Evolutionary conservation across 2,113 vertebrate genomes (phyloP), one percentile per base, ranked within the genome.

Genomic region (Neolamprologus hecqui): DNA sequence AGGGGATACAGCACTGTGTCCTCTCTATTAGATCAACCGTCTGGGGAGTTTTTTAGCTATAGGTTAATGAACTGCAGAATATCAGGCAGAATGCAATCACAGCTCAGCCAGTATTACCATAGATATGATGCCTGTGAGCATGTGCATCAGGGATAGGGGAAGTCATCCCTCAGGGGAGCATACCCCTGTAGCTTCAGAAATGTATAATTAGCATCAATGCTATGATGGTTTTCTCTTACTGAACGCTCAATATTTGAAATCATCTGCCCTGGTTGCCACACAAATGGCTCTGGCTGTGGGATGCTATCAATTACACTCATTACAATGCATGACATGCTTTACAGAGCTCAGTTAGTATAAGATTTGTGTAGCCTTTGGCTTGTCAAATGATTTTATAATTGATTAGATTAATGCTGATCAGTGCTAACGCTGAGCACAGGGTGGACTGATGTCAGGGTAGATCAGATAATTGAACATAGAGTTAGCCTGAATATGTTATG

Each of bases 351-450:
- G 92, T 94, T 90, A 88, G 92, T 93, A 83, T 92, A 94, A 93
- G 93, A 95, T 95, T 96, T 96, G 92, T 90, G 90, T 95, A 93
- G 93, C 96, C 95, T 95, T 93, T 95, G 94, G 93, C 94, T 93
- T 84, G 89, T 94, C 94, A 95, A 94, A 95, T 95, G 94, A 96
- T 95, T 94, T 85, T 90, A 79, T 96, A 96, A 96, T 96, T 95
- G 95, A 95, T 96, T 95, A 91, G 94, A 96, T 96, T 96, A 96
- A 95, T 96, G 95, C 90, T 94, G 95, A 96, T 96, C 92, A 91
- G 92, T 90, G 91, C 85, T 94, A 94, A 94, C 92, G 45, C 86
- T 82, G 85, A 91, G 90, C 91, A 89, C 86, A 90, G 89, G 93
- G 89, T 91, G 75, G 88, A 92, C 70, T 65, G 87, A 84, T 90